Percentiles rank a stretch among this genome's conserved stretches.
These are phyloP conservation scores for Halcyon senegalensis DNA, from an alignment of 2,113 vertebrate genomes.

Conservation along the genomic window DNA sequence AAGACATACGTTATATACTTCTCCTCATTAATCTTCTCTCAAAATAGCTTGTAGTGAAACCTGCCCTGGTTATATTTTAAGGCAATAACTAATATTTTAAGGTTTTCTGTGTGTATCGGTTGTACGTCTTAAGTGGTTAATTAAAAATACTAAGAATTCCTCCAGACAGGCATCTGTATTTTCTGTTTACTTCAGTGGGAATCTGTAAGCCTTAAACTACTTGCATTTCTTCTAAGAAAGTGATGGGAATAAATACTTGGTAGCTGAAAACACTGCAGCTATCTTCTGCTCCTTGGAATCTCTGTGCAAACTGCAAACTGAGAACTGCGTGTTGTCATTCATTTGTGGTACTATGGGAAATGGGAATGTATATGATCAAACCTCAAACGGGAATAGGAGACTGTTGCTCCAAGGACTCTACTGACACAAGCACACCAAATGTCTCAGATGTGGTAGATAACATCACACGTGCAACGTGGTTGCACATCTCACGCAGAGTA, in stretches of 20 bases:
- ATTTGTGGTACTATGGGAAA: background rate
- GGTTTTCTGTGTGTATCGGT: background rate
- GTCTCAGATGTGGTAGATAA: background rate
- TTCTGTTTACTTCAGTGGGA: background rate
- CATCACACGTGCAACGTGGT: accelerated
- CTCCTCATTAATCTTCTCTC: background rate
- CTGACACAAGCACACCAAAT: background rate
- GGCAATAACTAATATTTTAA: background rate
- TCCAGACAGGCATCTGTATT: background rate
- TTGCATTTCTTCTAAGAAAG: background rate
- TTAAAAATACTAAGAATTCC: background rate
- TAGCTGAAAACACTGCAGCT: background rate
- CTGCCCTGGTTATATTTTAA: background rate
- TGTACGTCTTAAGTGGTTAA: background rate
- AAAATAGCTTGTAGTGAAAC: background rate
- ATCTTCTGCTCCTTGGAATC: background rate
- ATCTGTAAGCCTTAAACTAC: background rate
- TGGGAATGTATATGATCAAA: background rate
- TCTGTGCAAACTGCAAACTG: background rate
- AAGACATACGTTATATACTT: background rate
- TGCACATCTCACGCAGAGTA: background rate
- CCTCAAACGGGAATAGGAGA: background rate
- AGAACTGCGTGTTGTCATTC: background rate
- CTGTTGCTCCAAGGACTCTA: background rate
- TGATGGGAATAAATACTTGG: background rate